These are phyloP conservation scores for Drosophila hawaiiensis DNA, from an alignment of 2,888 invertebrate species.

Conservation along the genomic window DNA sequence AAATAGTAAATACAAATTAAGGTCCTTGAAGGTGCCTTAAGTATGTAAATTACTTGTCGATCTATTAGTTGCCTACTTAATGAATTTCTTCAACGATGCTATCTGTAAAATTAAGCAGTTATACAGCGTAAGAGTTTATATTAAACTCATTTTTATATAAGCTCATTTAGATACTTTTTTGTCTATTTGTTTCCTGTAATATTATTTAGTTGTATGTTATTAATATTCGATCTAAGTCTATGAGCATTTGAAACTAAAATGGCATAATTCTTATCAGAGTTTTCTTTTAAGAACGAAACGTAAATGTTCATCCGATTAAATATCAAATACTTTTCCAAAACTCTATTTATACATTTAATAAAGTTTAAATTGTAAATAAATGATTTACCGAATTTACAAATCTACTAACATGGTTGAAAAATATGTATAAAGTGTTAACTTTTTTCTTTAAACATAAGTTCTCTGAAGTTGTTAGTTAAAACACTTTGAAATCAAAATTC, in stretches of 20 bases:
- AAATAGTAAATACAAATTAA: slow-evolving; percentile 4
- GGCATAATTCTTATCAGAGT: background rate
- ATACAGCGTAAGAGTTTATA: background rate
- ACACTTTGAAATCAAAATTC: background rate
- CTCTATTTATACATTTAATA: background rate
- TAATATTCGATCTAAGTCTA: background rate
- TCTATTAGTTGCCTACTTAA: background rate
- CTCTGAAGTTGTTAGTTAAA: background rate
- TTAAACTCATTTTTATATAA: background rate
- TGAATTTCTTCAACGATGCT: background rate
- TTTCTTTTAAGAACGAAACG: background rate
- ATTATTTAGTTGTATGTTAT: too few relatives aligned
- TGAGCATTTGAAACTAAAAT: background rate
- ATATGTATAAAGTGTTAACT: background rate
- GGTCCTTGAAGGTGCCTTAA: slow-evolving; percentile 5
- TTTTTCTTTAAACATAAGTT: background rate
- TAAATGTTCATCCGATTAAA: background rate
- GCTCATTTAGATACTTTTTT: background rate
- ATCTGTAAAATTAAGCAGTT: background rate
- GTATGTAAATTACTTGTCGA: slow-evolving; percentile 5
- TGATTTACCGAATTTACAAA: background rate
- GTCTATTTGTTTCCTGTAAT: background rate
- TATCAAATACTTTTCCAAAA: background rate
- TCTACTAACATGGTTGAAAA: background rate
- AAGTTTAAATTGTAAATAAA: background rate